These are phyloP conservation scores for Ailuropoda melanoleuca DNA, from an alignment of 2,113 vertebrate species.

Conservation along the genomic window DNA sequence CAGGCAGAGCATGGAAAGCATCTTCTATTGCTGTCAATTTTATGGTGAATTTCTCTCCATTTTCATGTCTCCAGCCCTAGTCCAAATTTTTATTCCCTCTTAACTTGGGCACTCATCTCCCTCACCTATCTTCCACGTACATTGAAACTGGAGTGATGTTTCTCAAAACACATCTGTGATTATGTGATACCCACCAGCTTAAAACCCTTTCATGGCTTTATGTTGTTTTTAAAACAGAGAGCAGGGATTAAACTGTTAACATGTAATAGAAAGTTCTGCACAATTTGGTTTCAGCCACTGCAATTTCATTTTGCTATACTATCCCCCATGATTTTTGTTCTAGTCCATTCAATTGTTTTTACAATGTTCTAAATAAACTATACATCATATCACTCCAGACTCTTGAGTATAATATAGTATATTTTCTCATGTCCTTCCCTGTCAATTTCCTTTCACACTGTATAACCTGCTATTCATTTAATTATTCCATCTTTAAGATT, in stretches of 20 bases:
- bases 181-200: fast-evolving
- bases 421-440: not conserved
- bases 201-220: not conserved
- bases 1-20: not conserved
- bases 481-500: not conserved
- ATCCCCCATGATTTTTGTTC: not conserved
- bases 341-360: not conserved
- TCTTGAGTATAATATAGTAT: not conserved
- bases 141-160: not conserved
- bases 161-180: not conserved
- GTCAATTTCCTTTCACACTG: not conserved
- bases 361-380: fast-evolving
- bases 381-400: not conserved
- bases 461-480: not conserved
- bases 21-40: too few species aligned
- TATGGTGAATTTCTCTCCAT: not conserved
- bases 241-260: not conserved
- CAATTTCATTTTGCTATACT: not conserved
- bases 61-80: not conserved
- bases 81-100: too few species aligned
- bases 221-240: not conserved
- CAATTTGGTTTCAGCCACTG: not conserved
- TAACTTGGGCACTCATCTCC: not conserved
- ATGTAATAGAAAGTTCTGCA: not conserved
- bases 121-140: not conserved